phyloP scores from a whole-genome alignment of 2,797 vertebrate genomes.

The Schizopygopsis pylzovi region DNA sequence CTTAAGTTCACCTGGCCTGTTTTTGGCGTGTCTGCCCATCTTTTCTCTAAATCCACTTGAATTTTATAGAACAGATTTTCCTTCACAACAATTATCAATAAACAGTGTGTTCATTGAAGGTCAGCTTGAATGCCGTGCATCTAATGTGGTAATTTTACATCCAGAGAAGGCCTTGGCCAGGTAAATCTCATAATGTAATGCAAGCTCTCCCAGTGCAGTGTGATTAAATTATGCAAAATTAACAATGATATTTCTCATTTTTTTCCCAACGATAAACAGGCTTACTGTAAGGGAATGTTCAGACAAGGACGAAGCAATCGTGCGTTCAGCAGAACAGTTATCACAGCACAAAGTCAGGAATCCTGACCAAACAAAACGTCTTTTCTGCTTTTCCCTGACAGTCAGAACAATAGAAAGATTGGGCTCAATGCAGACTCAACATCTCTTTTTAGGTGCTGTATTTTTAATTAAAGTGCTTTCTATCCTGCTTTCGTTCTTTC shows the following conservation, averaged over 20 bases:
- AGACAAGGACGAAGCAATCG: constrained; percentile 68
- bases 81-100: constrained; percentile 20
- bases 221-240: constrained; percentile 82
- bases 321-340: constrained; percentile 67
- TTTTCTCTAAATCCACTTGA: constrained; percentile 12
- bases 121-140: constrained; percentile 42
- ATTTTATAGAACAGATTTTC: constrained; percentile 16
- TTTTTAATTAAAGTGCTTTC: constrained; percentile 78
- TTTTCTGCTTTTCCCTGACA: constrained; percentile 68
- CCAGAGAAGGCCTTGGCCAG: constrained; percentile 55
- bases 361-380: constrained; percentile 82
- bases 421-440: constrained; percentile 67
- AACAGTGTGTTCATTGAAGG: constrained; percentile 33
- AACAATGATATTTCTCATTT: constrained; percentile 78
- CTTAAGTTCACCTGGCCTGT: constrained; percentile 15
- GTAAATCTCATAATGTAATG: constrained; percentile 69
- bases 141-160: constrained; percentile 47
- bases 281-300: constrained; percentile 71
- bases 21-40: not conserved
- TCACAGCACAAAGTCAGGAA: constrained; percentile 81
- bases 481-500: constrained; percentile 51
- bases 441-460: constrained; percentile 69
- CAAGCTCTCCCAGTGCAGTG: constrained; percentile 66
- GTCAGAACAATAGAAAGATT: constrained; percentile 78
- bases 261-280: constrained; percentile 78